Percentiles rank a stretch among this genome's conserved stretches.
Conservation (phyloP, 2,888 invertebrate species). For the Pyrocoelia pectoralis region DNA sequence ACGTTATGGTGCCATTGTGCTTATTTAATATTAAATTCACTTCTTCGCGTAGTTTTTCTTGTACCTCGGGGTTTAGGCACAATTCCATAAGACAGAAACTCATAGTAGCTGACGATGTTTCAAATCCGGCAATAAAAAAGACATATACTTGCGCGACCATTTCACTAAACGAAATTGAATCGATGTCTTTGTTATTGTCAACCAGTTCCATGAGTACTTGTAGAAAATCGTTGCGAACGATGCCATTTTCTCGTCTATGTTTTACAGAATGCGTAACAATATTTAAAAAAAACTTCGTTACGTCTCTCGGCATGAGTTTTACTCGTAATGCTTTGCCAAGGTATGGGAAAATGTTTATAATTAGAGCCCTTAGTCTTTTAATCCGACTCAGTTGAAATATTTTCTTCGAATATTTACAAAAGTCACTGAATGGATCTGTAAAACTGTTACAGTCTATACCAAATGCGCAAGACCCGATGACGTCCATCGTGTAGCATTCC, state of each 20-base stretch:
- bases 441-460: slow-evolving; percentile 68
- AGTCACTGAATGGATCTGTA: slow-evolving; percentile 51
- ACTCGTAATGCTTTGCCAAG: too few species aligned
- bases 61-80: too few species aligned
- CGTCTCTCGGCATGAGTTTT: slow-evolving; percentile 33
- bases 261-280: slow-evolving; percentile 42
- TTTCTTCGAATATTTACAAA: slow-evolving; percentile 47
- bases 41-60: too few species aligned
- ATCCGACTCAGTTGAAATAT: slow-evolving; percentile 47
- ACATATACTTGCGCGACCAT: too few species aligned
- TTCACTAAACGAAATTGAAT: slow-evolving; percentile 59
- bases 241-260: slow-evolving; percentile 41
- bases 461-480: too few species aligned
- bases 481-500: slow-evolving; percentile 65
- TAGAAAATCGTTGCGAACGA: slow-evolving; percentile 55
- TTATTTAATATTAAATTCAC: too few species aligned
- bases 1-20: too few species aligned
- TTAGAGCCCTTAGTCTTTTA: slow-evolving; percentile 11
- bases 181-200: background rate
- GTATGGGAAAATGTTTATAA: too few species aligned
- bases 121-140: too few species aligned
- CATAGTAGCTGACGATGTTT: too few species aligned
- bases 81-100: too few species aligned
- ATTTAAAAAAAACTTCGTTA: slow-evolving; percentile 42
- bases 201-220: slow-evolving; percentile 51